Evolutionary conservation across 2,888 invertebrate species (phyloP), one percentile per base, ranked within the genome.

Genomic region (Meandrusa payeni): DNA sequence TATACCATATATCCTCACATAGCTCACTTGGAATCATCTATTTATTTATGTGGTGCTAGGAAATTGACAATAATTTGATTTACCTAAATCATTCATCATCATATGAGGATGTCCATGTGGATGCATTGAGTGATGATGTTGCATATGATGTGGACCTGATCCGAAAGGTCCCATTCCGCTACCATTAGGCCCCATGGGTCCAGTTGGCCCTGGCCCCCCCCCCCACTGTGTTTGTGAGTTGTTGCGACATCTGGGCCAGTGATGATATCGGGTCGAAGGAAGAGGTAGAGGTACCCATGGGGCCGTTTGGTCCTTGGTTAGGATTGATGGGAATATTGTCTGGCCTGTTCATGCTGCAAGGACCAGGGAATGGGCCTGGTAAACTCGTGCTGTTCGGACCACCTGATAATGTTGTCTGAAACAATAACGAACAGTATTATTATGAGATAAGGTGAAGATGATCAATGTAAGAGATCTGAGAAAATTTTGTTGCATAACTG

Each of bases 231-330:
- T 93, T 95, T 6, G 96, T 95, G 52, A 97, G 81, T 69, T 96
- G 96, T 66, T 97, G 97, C 50, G 96, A 96, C 97, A 97, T 97
- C 78, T 97, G 97, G 41, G 97, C 96, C 63, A 97, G 89, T 4
- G 97, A 97, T 37, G 96, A 95, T 61, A 97, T 97, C 1, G 97
- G 97, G 88, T 97, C 97, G 76, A 97, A 97, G 68, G 95, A 65
- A 90, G 89, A 69, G 28, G 81, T 72, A 26, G 75, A 57, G 2
- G 81, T 63, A 77, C 90, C 83, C 91, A 92, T 61, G 76, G 91
- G 77, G 66, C 92, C 69, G 74, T 87, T 59, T 75, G 86, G 79
- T 63, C 90, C 75, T 76, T 81, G 83, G 66, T 87, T 87, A 39
- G 79, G 86, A 62, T 78, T 86, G 59, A 79, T 88, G 58, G 79